Base-by-base conservation (phyloP, 1,140 invertebrate species). In the Brachionus sp. region DNA sequence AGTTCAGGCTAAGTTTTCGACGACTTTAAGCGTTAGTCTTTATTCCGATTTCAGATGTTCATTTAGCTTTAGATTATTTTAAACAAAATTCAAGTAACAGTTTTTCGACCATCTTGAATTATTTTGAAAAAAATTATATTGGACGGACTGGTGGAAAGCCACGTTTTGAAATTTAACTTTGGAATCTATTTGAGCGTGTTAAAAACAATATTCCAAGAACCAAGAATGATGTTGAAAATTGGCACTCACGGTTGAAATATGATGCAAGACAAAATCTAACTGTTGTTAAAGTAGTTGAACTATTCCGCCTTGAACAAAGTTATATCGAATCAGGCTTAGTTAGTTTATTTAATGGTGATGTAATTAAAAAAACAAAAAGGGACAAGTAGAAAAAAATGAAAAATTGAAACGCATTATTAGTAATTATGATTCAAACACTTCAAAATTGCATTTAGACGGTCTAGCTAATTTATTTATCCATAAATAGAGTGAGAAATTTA, bases 381-480 rank as follows among this genome's bases (percentile, higher is more conserved):
- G 53, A 4, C 53, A 62, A 62, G n/a, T 62, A 62, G n/a, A 62
- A 25, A 62, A 62, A 62, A 25, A 62, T 16, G 16, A 62, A 62
- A 62, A 62, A 62, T 62, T 62, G 23, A 62, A 62, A 62, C 53
- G 53, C 23, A 62, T 62, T 62, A 62, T 62, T 62, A 62, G 7
- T 5, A 19, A 16, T 62, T 62, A 62, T 62, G 53, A 62, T 25
- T 19, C 53, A 16, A 19, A 16, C n/a, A 62, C 53, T 19, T 62
- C 16, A 16, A 25, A 62, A 62, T 19, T 62, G 53, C 53, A 62
- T 62, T 62, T 62, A 62, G n/a, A 62, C 2, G n/a, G 53, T 3
- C 23, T 62, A 62, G n/a, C n/a, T 19, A 2, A 62, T 62, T 25
- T 62, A 25, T 62, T 19, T 19, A 25, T 62, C 1, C 3, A 62